Evolutionary conservation across 2,888 invertebrate genomes (phyloP).

Genomic region (Matsumyia berberina): DNA sequence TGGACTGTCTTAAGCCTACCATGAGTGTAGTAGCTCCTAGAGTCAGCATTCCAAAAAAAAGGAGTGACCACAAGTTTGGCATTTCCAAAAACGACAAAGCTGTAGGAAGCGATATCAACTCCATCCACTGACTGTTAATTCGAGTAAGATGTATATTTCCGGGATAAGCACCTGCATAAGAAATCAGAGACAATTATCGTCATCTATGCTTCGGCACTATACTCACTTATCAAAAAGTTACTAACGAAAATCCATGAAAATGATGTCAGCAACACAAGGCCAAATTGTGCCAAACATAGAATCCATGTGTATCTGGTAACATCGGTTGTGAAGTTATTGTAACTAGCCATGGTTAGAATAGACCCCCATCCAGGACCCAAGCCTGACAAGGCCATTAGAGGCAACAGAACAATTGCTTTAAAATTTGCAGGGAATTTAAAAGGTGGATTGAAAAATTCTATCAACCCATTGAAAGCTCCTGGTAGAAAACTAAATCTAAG

Average conservation of each 20-base stretch:
- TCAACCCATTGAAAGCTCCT: not conserved
- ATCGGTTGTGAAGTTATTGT: slow-evolving; percentile 83
- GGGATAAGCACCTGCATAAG: no score
- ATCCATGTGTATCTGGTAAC: slow-evolving; percentile 85
- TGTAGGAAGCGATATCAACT: slow-evolving; percentile 14
- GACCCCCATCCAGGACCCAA: no score
- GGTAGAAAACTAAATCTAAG: slow-evolving; percentile 53
- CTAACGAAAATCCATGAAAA: slow-evolving; percentile 79
- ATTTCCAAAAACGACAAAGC: slow-evolving; percentile 25
- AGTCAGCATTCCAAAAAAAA: slow-evolving; percentile 47
- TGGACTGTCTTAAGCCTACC: not conserved
- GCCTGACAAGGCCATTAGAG: slow-evolving; percentile 3
- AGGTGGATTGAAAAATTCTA: not conserved
- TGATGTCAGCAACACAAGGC: slow-evolving; percentile 84
- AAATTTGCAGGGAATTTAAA: not conserved
- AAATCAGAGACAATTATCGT: no score
- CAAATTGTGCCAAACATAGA: slow-evolving; percentile 79
- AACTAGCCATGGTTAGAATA: no score
- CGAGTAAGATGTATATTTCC: not conserved
- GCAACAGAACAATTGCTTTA: not conserved
- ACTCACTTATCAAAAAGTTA: slow-evolving; percentile 75
- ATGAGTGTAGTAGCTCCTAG: slow-evolving; percentile 40
- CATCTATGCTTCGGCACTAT: no score
- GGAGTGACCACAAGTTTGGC: slow-evolving; percentile 52
- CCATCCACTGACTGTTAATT: slow-evolving; percentile 35